Base-by-base conservation (phyloP, 2,797 vertebrate genomes). In the Pseudochirops cupreus region DNA sequence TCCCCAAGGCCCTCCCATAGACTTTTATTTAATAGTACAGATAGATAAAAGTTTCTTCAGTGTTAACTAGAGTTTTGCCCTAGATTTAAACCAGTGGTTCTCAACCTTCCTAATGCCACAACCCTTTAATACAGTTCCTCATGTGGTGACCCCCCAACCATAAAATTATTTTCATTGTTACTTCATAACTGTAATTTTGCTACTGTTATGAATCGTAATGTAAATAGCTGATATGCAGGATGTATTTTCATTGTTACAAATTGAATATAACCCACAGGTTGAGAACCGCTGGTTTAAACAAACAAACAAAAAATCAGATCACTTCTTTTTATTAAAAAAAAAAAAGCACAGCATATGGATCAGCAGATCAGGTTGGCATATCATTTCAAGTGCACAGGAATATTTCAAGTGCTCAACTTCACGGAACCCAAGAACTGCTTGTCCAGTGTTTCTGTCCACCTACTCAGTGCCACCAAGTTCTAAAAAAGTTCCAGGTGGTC, bases 371-470 rank as follows among this genome's bases (percentile, higher is more conserved):
- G 93, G 82, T 82, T 94, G 91, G 95, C 90, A 56, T n/a, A 74
- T 97, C 74, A 91, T 97, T 97, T 96, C 95, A 95, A 94, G 94
- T 54, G 91, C 59, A 58, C 24, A 94, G 95, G 89, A 94, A 95
- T 10, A 62, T 39, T 5, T n/a, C 96, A 96, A 96, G 50, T 97
- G 57, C 29, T 94, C 92, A 94, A 93, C 92, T 52, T 91, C 50
- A 3, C 4, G 31, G 12, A 62, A 58, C 92, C 26, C 58, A 58
- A 58, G 39, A 93, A 46, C 46, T 46, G 46, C 46, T 46, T 46
- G 46, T 46, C 90, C 74, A 93, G 53, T 31, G 21, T 92, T 58
- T 62, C 29, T 62, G 31, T 62, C 31, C 4, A 33, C 11, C 67
- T 33, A 33, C 67, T 16, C 91, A n/a, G 59, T 33, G 31, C 59